Base-by-base conservation (phyloP, 2,888 invertebrate genomes). In the Saturnia japonica region DNA sequence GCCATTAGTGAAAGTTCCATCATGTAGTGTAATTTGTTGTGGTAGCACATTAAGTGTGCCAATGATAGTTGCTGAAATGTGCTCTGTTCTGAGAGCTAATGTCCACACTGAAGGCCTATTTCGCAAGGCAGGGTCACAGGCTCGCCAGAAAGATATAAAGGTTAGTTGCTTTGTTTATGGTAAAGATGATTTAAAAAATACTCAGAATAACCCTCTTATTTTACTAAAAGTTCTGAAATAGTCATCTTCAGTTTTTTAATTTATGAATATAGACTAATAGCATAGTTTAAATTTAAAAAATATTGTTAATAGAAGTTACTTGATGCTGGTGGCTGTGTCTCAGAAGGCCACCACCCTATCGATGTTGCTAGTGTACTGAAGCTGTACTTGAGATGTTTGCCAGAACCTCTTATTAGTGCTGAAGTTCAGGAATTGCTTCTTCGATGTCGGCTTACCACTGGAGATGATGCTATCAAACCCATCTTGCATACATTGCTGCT, bases 341-440 rank as follows among this genome's bases (percentile, higher is more conserved):
- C 95, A 22, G 95, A 96, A 69, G 96, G 96, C 4, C 96, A 97
- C 84, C 96, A 97, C 82, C 96, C 97, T 0, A 96, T 97, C 77
- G 98, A 99, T 90, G 96, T 98, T 22, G 97, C 98, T 1, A 97
- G 96, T 85, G 95, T 98, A 45, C 91, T 98, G 40, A 98, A 98
- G 86, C 95, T 96, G 68, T 98, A 98, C 86, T 95, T 98, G 74
- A 94, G 98, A 72, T 96, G 97, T 85, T 91, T 98, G 70, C 98
- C 98, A 0, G 97, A 98, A 79, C 97, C 98, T 0, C 90, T 98
- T 28, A 96, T 98, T 67, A 94, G 91, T 87, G 89, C 91, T 3
- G 88, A 97, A 96, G 96, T 96, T 74, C 98, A 98, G 82, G 97
- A 98, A 81, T 88, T 97, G 51, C 95, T 98, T 73, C 89, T 98